Percentiles rank a stretch among this genome's conserved stretches.
These are phyloP conservation scores for Anseranas semipalmata DNA, from an alignment of 2,113 vertebrate genomes.

Conservation along the genomic window DNA sequence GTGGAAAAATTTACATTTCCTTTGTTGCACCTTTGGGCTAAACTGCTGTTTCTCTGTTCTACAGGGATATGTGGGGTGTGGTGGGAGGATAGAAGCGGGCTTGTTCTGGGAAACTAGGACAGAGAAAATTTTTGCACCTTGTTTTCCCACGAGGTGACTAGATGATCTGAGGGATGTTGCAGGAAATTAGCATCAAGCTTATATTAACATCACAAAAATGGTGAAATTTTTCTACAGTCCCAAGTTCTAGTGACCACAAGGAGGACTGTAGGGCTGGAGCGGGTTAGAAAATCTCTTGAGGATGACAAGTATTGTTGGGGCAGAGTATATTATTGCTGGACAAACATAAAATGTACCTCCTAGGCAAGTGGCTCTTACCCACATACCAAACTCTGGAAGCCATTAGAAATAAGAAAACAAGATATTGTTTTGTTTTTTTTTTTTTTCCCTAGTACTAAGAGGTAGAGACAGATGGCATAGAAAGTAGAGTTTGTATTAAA, in stretches of 20 bases:
- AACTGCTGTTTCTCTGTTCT: not conserved
- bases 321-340: not conserved
- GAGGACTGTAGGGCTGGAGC: not conserved
- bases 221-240: not conserved
- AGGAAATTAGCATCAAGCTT: not conserved
- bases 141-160: not conserved
- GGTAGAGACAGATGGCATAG: not conserved
- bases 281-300: not conserved
- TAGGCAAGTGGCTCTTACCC: not conserved
- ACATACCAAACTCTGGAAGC: not conserved
- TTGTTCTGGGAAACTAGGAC: conserved; percentile 29
- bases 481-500: not conserved
- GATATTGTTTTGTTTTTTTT: rapidly evolving
- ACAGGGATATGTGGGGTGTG: conserved; percentile 7
- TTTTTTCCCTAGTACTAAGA: not conserved
- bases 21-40: conserved; percentile 26
- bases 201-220: not conserved
- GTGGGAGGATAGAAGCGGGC: conserved; percentile 11
- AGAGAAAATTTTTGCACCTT: not conserved
- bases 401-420: not conserved
- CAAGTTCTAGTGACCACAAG: not conserved
- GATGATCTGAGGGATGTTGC: not conserved
- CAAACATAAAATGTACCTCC: not conserved
- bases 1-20: not conserved
- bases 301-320: not conserved